Base-by-base conservation (phyloP, 2,888 invertebrate genomes). In the Campoletis raptor region DNA sequence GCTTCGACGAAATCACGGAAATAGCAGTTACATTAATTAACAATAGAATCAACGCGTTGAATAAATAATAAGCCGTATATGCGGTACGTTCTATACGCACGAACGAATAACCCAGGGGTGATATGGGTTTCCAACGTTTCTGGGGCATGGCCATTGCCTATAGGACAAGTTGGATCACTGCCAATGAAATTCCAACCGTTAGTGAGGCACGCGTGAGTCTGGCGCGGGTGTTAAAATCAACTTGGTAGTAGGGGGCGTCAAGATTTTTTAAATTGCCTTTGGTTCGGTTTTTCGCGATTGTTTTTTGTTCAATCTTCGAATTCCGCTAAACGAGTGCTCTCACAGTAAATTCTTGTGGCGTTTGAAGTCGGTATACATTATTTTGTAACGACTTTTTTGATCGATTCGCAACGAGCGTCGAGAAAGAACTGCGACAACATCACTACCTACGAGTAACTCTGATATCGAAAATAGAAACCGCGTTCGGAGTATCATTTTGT, bases 161-260 rank as follows among this genome's bases (percentile, higher is more conserved):
- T 70, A 79, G 74, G 81, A 73, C 81, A 70, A 87, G 89, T 90
- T 92, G 92, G 91, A 89, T 72, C n/a, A 7, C 30, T 61, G 92
- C 92, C 92, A 92, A 91, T 90, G 91, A 90, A 89, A 90, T 89
- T 88, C 87, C 85, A 84, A 88, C 72, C 85, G 82, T 86, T 54
- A 54, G 69, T 21, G 73, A 64, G 79, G 79, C 42, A 76, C 64
- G 69, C 69, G 66, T 73, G 42, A 67, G 21, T 74, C 66, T 72
- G 40, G 66, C 70, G 82, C 69, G 80, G 69, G 79, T 73, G 81
- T 57, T 61, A 77, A 81, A 66, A 69, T 69, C 42, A 48, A 54
- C 36, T 10, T 24, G 6, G 42, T 21, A 40, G 66, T 24, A 66
- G 48, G 36, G 45, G 52, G 12, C 40, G 36, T 42, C 10, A 7